Conservation (phyloP, 2,113 vertebrate species). For the Mirza zaza region DNA sequence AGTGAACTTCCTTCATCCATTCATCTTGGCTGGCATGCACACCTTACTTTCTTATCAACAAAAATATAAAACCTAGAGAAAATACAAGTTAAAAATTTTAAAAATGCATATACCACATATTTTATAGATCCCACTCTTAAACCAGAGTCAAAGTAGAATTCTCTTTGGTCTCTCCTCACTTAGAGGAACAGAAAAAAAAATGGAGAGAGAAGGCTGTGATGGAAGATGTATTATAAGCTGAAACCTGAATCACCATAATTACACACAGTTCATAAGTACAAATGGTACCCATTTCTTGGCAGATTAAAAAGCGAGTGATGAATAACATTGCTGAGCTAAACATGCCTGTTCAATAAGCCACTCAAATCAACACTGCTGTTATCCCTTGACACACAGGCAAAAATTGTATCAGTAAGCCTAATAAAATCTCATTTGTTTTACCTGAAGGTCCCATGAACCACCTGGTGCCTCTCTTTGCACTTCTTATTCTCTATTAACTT, state of each 20-base stretch:
- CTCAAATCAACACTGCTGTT: slow-evolving; percentile 60
- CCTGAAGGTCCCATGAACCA: slow-evolving; percentile 62
- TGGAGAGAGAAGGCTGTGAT: neutral
- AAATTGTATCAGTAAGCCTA: slow-evolving; percentile 70
- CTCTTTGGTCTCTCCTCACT: slow-evolving; percentile 25
- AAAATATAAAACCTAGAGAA: slow-evolving; percentile 9
- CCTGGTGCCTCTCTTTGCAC: slow-evolving; percentile 59
- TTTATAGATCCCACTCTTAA: slow-evolving; percentile 40
- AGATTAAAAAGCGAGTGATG: slow-evolving; percentile 69
- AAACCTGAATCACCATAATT: slow-evolving; percentile 67
- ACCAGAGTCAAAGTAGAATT: slow-evolving; percentile 28
- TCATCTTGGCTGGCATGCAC: neutral
- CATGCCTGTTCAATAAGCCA: slow-evolving; percentile 67
- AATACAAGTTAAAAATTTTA: slow-evolving; percentile 7
- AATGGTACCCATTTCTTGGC: slow-evolving; percentile 59
- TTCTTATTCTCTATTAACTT: slow-evolving; percentile 61
- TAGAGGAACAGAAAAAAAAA: slow-evolving; percentile 52
- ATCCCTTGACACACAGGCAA: slow-evolving; percentile 59
- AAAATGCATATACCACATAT: neutral
- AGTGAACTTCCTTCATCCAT: neutral
- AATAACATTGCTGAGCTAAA: slow-evolving; percentile 68
- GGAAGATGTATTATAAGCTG: slow-evolving; percentile 54
- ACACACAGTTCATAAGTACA: slow-evolving; percentile 65
- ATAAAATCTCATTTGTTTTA: slow-evolving; percentile 78
- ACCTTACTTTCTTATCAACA: neutral